Evolutionary conservation across 2,797 vertebrate genomes (phyloP).

Genomic region (Fundulus diaphanus): DNA sequence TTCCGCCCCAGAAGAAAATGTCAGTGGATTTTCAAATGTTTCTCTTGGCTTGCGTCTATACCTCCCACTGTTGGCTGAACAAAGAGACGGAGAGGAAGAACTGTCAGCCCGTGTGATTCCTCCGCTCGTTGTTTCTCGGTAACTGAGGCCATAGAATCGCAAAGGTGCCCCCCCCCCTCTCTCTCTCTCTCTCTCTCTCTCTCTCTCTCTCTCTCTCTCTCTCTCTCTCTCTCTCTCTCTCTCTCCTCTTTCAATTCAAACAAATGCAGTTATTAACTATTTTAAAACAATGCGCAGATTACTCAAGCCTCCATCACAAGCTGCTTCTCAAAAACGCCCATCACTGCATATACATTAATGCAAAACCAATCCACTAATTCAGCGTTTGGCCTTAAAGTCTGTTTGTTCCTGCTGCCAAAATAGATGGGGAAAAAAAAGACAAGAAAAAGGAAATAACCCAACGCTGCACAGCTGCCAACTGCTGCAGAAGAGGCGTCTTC

Average conservation of each 20-base stretch:
- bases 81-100: conserved; percentile 71
- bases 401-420: conserved; percentile 24
- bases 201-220: too few species aligned
- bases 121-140: conserved; percentile 26
- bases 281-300: conserved; percentile 28
- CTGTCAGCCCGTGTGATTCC: conserved; percentile 47
- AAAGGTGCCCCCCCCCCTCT: conserved; percentile 45
- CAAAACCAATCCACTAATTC: conserved; percentile 42
- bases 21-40: conserved; percentile 60
- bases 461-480: conserved; percentile 47
- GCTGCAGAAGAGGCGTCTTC: conserved; percentile 52
- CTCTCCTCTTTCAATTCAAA: too few species aligned
- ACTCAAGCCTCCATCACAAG: conserved; percentile 33
- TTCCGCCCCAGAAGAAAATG: conserved; percentile 71
- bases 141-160: conserved; percentile 57
- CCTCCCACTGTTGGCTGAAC: conserved; percentile 78
- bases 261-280: conserved; percentile 59
- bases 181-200: too few species aligned
- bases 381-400: conserved; percentile 40
- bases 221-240: too few species aligned
- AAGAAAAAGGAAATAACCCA: conserved; percentile 30
- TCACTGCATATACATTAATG: conserved; percentile 38
- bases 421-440: conserved; percentile 14
- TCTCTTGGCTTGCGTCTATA: conserved; percentile 36
- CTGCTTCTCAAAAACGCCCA: conserved; percentile 56